Base-by-base conservation (phyloP, 2,797 vertebrate species). In the Aldrovandia affinis region DNA sequence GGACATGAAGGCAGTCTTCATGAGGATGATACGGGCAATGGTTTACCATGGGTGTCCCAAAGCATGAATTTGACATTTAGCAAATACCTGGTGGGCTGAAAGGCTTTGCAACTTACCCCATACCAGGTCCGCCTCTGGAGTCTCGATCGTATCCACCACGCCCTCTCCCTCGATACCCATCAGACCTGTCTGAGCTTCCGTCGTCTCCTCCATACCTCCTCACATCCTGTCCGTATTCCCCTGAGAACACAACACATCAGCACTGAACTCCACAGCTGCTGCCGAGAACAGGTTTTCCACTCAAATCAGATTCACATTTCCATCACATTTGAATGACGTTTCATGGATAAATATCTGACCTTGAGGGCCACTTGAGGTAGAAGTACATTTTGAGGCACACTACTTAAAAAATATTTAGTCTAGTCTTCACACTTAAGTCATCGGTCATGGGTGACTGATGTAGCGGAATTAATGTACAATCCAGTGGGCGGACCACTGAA, bases 41-140 rank as follows among this genome's bases (percentile, higher is more conserved):
- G 83, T 83, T 87, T 25, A 80, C 85, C 65, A 87, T 85, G 82
- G 86, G 73, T 84, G 77, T 52, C 70, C 79, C 65, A 86, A 77
- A 77, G 59, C 81, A 15, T 80, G 73, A 84, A 86, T 42, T 89
- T 79, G 81, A 86, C 33, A 85, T 70, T 82, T 87, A 50, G 84
- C 10, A 50, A 88, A 89, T 96, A 96, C 95, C 95, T 96, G 92
- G 55, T 89, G 91, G 93, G 92, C 86, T 93, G 93, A 92, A 91
- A 94, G 92, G 92, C 87, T 93, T 89, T 90, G 93, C 90, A 91
- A 96, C 96, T 96, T 95, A 96, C 96, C 96, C 95, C 95, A 95
- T 93, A 95, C 94, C 89, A 86, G 89, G 93, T 91, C 95, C 95
- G 22, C 95, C 95, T 92, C 95, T 93, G 89, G 94, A 92, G 0